phyloP scores from a whole-genome alignment of 2,888 invertebrate genomes.

The Orthonychiurus folsomi region DNA sequence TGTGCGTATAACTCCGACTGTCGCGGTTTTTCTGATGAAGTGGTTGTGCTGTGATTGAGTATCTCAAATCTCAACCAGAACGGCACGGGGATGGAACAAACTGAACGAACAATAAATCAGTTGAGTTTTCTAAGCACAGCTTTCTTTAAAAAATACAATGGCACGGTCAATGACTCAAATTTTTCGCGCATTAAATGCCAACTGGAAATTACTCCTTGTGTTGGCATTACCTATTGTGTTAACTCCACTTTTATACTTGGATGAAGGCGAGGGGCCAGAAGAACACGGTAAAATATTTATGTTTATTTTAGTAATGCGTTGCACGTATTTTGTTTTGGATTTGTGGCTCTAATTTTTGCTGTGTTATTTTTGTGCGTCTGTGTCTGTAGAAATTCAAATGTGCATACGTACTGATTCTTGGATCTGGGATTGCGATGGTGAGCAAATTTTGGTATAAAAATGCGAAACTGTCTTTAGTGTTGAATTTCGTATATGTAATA shows the following conservation, averaged over 20 bases:
- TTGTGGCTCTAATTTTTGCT: neutral
- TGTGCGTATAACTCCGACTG: too few relatives aligned
- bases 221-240: slow-evolving; percentile 60
- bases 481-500: neutral
- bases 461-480: neutral
- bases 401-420: slow-evolving; percentile 67
- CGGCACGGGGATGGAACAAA: too few relatives aligned
- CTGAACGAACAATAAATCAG: too few relatives aligned
- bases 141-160: neutral
- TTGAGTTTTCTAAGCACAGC: too few relatives aligned
- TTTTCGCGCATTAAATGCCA: slow-evolving; percentile 48
- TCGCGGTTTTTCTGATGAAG: too few relatives aligned
- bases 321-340: neutral
- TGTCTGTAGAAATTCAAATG: slow-evolving; percentile 56
- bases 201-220: slow-evolving; percentile 66
- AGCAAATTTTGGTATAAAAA: neutral
- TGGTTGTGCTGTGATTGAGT: too few relatives aligned
- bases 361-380: neutral
- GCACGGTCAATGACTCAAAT: neutral
- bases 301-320: neutral
- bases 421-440: slow-evolving; percentile 76
- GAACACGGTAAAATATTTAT: neutral
- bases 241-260: slow-evolving; percentile 48
- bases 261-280: slow-evolving; percentile 16
- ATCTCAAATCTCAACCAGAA: too few relatives aligned